Percentiles rank a stretch among this genome's conserved stretches.
Conservation (phyloP, 2,888 invertebrate species). For the Ecdyonurus torrentis region DNA sequence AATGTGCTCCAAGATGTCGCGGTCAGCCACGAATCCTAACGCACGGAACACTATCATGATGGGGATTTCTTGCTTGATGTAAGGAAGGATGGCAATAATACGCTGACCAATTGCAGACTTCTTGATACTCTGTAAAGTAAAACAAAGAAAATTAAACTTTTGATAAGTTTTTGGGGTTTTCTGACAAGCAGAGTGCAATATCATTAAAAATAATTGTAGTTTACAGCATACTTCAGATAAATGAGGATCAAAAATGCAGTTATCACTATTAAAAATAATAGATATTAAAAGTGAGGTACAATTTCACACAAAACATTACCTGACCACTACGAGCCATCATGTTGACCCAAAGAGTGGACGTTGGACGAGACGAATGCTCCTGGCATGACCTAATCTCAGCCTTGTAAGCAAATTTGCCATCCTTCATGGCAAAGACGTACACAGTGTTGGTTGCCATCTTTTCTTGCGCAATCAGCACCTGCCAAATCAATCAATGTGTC, state of each 20-base stretch:
- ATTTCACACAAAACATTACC: no score
- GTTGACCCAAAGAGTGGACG: conserved; percentile 97
- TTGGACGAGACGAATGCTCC: conserved; percentile 82
- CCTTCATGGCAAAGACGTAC: conserved; percentile 99
- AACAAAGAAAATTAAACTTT: no score
- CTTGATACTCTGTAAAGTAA: conserved; percentile 67
- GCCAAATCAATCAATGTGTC: conserved; percentile 7
- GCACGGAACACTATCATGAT: conserved; percentile 99
- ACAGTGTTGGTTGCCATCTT: conserved; percentile 99
- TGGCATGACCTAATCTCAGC: conserved; percentile 92
- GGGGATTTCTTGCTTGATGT: conserved; percentile 98
- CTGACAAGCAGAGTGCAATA: no score
- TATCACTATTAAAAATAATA: no score
- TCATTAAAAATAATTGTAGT: no score
- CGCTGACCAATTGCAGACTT: conserved; percentile 98
- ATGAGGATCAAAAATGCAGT: no score
- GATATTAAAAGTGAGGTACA: no score
- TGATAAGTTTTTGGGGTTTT: no score
- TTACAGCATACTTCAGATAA: no score
- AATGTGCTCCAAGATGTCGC: conserved; percentile 98
- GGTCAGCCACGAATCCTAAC: conserved; percentile 96
- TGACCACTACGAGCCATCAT: conserved; percentile 98
- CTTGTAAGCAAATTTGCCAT: conserved; percentile 97
- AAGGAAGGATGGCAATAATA: conserved; percentile 94
- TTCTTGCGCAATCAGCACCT: conserved; percentile 93